Evolutionary conservation across 2,797 vertebrate species (phyloP).

Genomic region (Pangasius djambal): DNA sequence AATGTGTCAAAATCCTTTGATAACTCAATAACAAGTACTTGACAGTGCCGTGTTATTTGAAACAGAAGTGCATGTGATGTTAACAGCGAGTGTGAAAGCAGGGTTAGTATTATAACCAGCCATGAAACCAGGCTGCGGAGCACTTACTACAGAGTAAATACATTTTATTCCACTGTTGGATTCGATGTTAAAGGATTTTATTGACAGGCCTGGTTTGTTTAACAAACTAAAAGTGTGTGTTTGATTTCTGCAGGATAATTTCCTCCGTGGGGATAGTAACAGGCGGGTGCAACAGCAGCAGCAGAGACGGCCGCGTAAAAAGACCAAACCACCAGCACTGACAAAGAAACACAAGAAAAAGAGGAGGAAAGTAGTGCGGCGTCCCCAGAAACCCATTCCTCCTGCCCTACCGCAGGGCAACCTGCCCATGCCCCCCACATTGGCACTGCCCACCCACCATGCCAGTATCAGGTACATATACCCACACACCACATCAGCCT

Average conservation of each 20-base stretch:
- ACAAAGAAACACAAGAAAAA: conserved; percentile 99
- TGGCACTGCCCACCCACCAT: conserved; percentile 87
- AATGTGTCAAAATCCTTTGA: background rate
- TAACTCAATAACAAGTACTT: background rate
- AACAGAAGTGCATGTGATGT: background rate
- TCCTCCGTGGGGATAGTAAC: conserved; percentile 94
- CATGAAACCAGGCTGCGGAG: background rate
- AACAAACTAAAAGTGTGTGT: background rate
- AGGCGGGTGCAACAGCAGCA: conserved; percentile 95
- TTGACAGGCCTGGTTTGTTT: conserved; percentile 1
- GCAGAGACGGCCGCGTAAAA: conserved; percentile 93
- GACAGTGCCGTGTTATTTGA: background rate
- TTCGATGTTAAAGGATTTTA: background rate
- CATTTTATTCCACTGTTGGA: background rate
- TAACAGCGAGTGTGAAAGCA: background rate
- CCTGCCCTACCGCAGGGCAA: conserved; percentile 97
- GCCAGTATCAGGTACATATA: conserved; percentile 83
- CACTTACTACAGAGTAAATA: background rate
- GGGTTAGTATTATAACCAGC: background rate
- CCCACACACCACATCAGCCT: background rate
- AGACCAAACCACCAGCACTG: conserved; percentile 98
- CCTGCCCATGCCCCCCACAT: conserved; percentile 94
- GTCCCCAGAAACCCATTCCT: conserved; percentile 98
- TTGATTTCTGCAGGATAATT: conserved; percentile 85
- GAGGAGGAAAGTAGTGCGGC: conserved; percentile 88